Evolutionary conservation across 2,113 vertebrate genomes (phyloP).

Genomic region (Gallinago jamesoni): DNA sequence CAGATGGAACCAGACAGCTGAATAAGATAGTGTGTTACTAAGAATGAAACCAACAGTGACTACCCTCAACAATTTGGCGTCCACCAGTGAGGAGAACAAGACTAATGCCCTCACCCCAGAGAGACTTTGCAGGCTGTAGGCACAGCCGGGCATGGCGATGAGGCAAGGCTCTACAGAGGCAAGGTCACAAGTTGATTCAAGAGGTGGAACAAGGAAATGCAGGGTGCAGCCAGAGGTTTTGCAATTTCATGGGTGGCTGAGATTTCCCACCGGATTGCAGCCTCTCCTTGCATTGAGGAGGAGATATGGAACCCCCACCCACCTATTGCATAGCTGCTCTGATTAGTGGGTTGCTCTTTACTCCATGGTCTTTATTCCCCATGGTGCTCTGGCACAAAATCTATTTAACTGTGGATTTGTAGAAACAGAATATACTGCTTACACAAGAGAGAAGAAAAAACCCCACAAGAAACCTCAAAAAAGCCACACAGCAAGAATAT

Average conservation of each 20-base stretch:
- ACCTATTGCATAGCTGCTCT: background rate
- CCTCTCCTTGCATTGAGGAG: background rate
- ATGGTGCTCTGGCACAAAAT: background rate
- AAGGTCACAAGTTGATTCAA: slow-evolving; percentile 26
- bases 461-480: background rate
- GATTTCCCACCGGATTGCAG: slow-evolving; percentile 19
- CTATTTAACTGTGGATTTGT: background rate
- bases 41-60: background rate
- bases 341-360: background rate
- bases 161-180: background rate
- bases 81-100: background rate
- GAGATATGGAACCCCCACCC: background rate
- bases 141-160: accelerated
- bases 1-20: accelerated
- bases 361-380: background rate
- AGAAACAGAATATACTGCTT: background rate
- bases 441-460: background rate
- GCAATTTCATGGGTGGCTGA: slow-evolving; percentile 18
- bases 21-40: background rate
- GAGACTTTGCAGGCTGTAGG: background rate
- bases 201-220: background rate
- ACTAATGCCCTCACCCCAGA: background rate
- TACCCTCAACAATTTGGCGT: background rate
- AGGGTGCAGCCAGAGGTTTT: slow-evolving; percentile 28
- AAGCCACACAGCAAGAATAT: background rate